Evolutionary conservation across 35 echinoderm and acorn worm genomes (phyloP).

Genomic region (Hemicentrotus pulcherrimus): DNA sequence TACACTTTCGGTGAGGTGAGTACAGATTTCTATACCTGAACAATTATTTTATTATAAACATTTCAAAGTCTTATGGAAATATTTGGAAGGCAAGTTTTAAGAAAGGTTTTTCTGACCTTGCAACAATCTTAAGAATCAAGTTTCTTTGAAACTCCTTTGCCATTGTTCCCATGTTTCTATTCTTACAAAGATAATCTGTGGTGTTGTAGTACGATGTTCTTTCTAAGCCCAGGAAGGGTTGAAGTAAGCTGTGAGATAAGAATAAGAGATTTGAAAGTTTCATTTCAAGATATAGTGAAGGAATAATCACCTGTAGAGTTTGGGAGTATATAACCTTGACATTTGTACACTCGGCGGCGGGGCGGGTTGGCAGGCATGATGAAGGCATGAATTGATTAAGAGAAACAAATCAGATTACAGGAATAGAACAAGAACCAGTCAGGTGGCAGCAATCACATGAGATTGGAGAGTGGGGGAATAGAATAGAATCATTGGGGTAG

Average conservation of each 20-base stretch:
- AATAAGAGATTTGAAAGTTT: background rate
- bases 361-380: background rate
- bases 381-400: conserved; percentile 19
- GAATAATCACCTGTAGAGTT: background rate
- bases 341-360: background rate
- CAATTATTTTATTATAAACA: too few relatives aligned
- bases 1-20: too few relatives aligned
- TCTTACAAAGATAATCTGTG: background rate
- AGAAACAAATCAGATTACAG: conserved; percentile 41
- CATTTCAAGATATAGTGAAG: background rate
- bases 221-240: background rate
- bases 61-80: too few relatives aligned
- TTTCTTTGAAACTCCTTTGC: too few relatives aligned
- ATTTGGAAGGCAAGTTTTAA: too few relatives aligned
- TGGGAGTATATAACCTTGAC: background rate
- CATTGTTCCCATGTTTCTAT: background rate
- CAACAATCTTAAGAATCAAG: too few relatives aligned
- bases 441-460: background rate
- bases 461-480: background rate
- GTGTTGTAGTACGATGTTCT: background rate
- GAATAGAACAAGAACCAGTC: conserved; percentile 15
- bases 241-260: background rate
- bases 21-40: background rate
- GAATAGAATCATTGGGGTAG: background rate
- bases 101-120: too few relatives aligned